Conservation (phyloP, 2,888 invertebrate species). For the Philaethria dido region DNA sequence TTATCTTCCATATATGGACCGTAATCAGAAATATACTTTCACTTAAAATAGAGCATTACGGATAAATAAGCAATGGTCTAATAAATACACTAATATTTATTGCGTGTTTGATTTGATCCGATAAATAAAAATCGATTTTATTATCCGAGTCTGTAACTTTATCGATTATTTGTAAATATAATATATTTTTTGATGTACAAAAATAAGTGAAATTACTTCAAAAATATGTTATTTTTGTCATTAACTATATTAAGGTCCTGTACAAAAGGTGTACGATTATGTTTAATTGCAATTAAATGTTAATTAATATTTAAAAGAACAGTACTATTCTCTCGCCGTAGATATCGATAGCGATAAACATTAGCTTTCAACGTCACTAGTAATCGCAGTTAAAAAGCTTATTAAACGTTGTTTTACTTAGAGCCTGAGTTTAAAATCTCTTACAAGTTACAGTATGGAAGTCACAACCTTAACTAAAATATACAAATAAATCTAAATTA, state of each 20-base stretch:
- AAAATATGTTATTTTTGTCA: not conserved
- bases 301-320: conserved; percentile 59
- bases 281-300: conserved; percentile 19
- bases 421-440: conserved; percentile 67
- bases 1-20: conserved; percentile 14
- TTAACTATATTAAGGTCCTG: not conserved
- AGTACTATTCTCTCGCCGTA: conserved; percentile 58
- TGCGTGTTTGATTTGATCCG: not conserved
- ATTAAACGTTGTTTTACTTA: conserved; percentile 50
- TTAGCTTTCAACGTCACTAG: conserved; percentile 57
- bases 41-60: not conserved
- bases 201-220: conserved; percentile 1
- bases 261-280: conserved; percentile 18
- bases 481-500: conserved; percentile 33
- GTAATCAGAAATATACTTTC: conserved; percentile 15
- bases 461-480: conserved; percentile 41
- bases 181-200: not conserved
- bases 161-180: not conserved
- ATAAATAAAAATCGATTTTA: not conserved
- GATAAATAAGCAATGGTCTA: not conserved
- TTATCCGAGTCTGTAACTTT: not conserved
- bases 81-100: not conserved
- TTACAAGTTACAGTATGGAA: conserved; percentile 39
- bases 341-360: conserved; percentile 56
- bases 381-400: conserved; percentile 62